Conservation (phyloP, 2,797 vertebrate genomes). For the Galagoides demidoff region DNA sequence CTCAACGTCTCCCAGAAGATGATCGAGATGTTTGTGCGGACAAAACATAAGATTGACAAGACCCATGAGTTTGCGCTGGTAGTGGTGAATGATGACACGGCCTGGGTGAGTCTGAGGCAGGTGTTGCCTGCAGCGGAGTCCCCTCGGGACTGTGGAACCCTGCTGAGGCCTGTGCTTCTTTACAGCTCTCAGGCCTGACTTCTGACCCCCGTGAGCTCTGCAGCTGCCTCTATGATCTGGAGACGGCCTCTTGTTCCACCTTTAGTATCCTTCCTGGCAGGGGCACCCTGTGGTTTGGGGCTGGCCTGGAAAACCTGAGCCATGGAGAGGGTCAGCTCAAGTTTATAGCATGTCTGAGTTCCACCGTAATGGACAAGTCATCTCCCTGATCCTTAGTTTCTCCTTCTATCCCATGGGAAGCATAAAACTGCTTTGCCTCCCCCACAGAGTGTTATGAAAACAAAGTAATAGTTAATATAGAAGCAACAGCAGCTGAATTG, state of each 20-base stretch:
- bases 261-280: slow-evolving; percentile 94
- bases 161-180: slow-evolving; percentile 3
- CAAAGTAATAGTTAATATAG: background rate
- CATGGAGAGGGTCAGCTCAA: background rate
- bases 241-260: slow-evolving; percentile 94
- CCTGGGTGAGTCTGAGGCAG: slow-evolving; percentile 88
- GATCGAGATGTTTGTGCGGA: slow-evolving; percentile 99
- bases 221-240: slow-evolving; percentile 97
- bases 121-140: accelerated
- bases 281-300: accelerated
- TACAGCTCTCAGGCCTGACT: slow-evolving; percentile 95
- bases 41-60: slow-evolving; percentile 98
- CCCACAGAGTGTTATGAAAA: background rate
- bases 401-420: background rate
- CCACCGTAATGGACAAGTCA: accelerated
- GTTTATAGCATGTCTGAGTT: background rate
- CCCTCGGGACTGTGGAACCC: accelerated
- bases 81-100: slow-evolving; percentile 95
- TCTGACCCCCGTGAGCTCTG: slow-evolving; percentile 96
- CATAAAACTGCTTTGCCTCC: no score
- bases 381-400: background rate
- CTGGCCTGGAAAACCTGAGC: background rate
- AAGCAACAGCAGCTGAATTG: background rate
- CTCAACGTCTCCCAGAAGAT: slow-evolving; percentile 98
- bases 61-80: slow-evolving; percentile 96